A percentile compares a stretch with the other conserved stretches of the same genome.
These are phyloP conservation scores for Drosophila yooni DNA, from an alignment of 2,888 invertebrate genomes.

Conservation along the genomic window DNA sequence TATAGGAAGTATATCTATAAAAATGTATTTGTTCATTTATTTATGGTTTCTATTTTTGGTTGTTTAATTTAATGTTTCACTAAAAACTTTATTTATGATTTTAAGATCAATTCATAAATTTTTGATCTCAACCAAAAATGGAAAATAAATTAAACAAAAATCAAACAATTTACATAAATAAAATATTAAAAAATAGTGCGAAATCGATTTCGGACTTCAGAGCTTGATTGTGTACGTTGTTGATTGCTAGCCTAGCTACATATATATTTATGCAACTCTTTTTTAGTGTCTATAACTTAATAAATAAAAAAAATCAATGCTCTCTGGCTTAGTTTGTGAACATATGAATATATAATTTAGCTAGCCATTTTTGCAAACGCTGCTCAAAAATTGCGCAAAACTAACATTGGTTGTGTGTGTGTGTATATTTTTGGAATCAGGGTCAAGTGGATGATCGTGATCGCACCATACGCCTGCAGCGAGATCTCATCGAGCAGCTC, in stretches of 20 bases:
- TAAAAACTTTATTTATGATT: neutral
- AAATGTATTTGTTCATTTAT: neutral
- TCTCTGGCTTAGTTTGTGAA: constrained; percentile 72
- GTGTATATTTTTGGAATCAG: constrained; percentile 80
- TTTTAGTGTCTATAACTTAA: constrained; percentile 32
- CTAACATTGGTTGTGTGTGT: constrained; percentile 34
- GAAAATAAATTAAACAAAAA: neutral
- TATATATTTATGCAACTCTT: constrained; percentile 46
- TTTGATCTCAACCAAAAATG: neutral
- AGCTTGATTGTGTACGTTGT: constrained; percentile 41
- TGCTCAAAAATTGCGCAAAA: constrained; percentile 30
- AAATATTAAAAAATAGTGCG: neutral
- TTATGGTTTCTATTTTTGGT: neutral
- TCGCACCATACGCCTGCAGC: constrained; percentile 91
- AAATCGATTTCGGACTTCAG: constrained; percentile 13
- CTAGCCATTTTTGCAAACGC: constrained; percentile 54
- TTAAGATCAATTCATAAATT: too few species aligned
- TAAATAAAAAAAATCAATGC: constrained; percentile 37
- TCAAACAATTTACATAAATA: neutral
- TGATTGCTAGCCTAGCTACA: constrained; percentile 38
- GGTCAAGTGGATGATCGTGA: constrained; percentile 95
- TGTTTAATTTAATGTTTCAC: neutral
- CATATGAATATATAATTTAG: constrained; percentile 52
- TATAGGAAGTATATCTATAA: neutral
- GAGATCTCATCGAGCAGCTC: constrained; percentile 90